These are phyloP conservation scores for Austrolebias charrua DNA, from an alignment of 2,797 vertebrate species.

Conservation along the genomic window DNA sequence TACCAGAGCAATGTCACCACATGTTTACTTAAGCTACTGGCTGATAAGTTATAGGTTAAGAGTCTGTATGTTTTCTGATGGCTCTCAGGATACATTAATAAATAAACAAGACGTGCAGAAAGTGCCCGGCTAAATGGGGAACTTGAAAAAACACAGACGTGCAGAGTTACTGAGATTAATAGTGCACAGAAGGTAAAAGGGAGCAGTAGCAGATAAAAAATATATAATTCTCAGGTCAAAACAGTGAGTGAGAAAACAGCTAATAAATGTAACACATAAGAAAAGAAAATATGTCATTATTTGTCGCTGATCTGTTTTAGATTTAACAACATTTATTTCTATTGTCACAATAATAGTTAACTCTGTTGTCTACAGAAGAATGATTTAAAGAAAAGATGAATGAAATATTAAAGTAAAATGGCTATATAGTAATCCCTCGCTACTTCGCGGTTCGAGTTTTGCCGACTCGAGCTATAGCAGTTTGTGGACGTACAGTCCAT, in stretches of 20 bases:
- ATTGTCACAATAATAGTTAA: neutral
- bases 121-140: neutral
- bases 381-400: neutral
- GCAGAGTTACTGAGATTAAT: constrained; percentile 22
- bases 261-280: constrained; percentile 32
- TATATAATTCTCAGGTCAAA: constrained; percentile 9
- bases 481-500: too few relatives aligned
- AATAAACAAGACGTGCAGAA: neutral
- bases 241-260: constrained; percentile 21
- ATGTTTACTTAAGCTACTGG: constrained; percentile 19
- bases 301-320: neutral
- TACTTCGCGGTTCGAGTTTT: too few relatives aligned
- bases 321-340: neutral
- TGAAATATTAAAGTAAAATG: constrained; percentile 2
- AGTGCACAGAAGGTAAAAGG: constrained; percentile 27
- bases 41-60: constrained; percentile 19
- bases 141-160: constrained; percentile 8
- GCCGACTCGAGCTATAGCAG: too few relatives aligned
- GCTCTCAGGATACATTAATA: constrained; percentile 15
- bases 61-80: constrained; percentile 14
- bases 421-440: neutral
- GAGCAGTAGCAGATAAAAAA: constrained; percentile 14
- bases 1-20: constrained; percentile 17
- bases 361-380: constrained; percentile 6
- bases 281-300: constrained; percentile 1